phyloP scores from a whole-genome alignment of 35 echinoderm and acorn worm genomes.

The Lytechinus variegatus region DNA sequence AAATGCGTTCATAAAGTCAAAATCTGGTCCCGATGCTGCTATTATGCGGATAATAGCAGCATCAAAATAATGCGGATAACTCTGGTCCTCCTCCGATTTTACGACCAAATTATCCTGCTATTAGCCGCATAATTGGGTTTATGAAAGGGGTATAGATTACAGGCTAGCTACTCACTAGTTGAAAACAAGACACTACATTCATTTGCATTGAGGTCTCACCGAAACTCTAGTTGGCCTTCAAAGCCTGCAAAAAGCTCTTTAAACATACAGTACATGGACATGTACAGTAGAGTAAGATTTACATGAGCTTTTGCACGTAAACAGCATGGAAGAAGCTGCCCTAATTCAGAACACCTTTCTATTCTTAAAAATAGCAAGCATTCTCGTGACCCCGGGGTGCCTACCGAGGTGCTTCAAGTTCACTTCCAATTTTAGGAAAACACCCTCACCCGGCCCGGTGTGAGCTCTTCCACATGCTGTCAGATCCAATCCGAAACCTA shows the following conservation, averaged over 20 bases:
- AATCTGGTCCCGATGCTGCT: too few relatives aligned
- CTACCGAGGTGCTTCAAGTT: background rate
- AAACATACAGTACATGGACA: background rate
- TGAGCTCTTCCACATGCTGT: background rate
- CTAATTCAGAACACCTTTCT: constrained; percentile 4
- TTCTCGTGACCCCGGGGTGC: background rate
- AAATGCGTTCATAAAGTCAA: too few relatives aligned
- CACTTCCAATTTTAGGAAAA: constrained; percentile 5
- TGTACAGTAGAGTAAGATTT: background rate
- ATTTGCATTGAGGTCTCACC: too few relatives aligned
- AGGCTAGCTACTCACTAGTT: too few relatives aligned
- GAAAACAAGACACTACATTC: too few relatives aligned
- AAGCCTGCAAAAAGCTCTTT: background rate
- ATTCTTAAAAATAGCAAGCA: background rate
- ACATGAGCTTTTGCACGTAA: background rate
- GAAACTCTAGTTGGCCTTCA: too few relatives aligned
- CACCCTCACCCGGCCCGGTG: background rate
- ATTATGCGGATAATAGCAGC: too few relatives aligned
- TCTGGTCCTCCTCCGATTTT: too few relatives aligned
- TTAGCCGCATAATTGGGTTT: too few relatives aligned
- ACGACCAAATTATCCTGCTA: too few relatives aligned
- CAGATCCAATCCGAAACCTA: background rate
- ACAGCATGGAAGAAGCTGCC: background rate
- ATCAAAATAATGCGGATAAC: too few relatives aligned
- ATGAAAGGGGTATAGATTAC: too few relatives aligned